These are phyloP conservation scores for Dynastes grantii DNA, from an alignment of 2,888 invertebrate species.

Conservation along the genomic window DNA sequence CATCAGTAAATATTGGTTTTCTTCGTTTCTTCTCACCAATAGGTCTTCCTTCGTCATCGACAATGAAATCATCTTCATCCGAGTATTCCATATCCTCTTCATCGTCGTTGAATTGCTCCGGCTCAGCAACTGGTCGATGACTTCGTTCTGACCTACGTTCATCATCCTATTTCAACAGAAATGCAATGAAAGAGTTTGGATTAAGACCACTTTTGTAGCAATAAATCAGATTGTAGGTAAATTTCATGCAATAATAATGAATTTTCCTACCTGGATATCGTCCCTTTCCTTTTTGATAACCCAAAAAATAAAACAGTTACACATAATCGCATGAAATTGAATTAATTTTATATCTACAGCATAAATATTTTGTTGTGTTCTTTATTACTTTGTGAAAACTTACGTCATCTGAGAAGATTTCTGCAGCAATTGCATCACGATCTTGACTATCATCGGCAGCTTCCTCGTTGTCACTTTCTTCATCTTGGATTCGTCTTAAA, in stretches of 20 bases:
- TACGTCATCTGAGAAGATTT: conserved; percentile 91
- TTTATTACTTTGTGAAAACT: conserved; percentile 63
- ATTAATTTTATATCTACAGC: not conserved
- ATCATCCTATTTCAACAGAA: conserved; percentile 76
- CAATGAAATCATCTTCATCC: conserved; percentile 97
- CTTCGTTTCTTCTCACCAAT: conserved; percentile 87
- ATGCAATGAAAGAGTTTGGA: not conserved
- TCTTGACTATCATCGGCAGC: conserved; percentile 86
- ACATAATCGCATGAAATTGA: not conserved
- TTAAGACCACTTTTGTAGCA: not conserved
- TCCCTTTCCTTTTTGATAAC: conserved; percentile 53
- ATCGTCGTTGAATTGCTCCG: conserved; percentile 83
- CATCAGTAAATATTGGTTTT: conserved; percentile 88
- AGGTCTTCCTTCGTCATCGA: conserved; percentile 94
- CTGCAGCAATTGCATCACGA: conserved; percentile 91
- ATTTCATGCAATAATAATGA: conserved; percentile 5
- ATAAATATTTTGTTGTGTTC: not conserved
- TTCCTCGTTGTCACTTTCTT: conserved; percentile 92
- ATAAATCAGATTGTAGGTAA: not conserved
- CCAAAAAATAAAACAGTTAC: conserved; percentile 17
- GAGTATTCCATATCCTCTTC: conserved; percentile 86
- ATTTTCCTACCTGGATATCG: conserved; percentile 53
- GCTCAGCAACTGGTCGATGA: conserved; percentile 76
- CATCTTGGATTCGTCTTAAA: conserved; percentile 87
- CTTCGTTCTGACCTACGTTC: conserved; percentile 83